Evolutionary conservation across 2,113 vertebrate genomes (phyloP), one percentile per base, ranked within the genome.

Genomic region (Vimba vimba): DNA sequence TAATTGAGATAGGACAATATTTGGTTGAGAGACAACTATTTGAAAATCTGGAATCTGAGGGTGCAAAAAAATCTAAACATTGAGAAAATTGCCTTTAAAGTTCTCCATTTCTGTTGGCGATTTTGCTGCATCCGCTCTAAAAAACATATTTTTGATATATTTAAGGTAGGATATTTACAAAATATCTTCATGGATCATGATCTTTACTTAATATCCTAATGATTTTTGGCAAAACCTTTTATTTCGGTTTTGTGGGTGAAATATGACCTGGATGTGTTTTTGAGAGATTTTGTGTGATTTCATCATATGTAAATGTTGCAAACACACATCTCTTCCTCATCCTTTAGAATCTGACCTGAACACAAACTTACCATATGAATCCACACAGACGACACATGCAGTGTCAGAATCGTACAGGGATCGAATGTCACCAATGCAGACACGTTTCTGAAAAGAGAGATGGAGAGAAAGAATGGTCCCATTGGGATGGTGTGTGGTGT

Each of bases 371-470:
- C 15, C 60, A 50, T 50, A 82, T 30, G 30, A 68, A 64, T 30
- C 27, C 71, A 64, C 33, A 12, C 5, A 76, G 36, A 59, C n/a
- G 19, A 23, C 19, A 55, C 52, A 57, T 17, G 1, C 52, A 55
- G 45, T 30, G 25, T 17, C 60, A 82, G 39, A 50, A 68, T 19
- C 1, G 43, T 33, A 21, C 33, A 47, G 82, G 39, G 71, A 76
- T 25, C 57, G 33, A 33, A 76, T 76, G 71, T 84, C 71, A 84
- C 36, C 43, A 76, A 84, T 75, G 55, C 36, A 76, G 71, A 62
- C 36, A n/a, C 4, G 23, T 62, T 79, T 79, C 78, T 79, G 57
- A 60, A 79, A 79, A 36, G 33, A 79, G 39, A 45, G 79, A 81
- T 4, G 6, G 43, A 30, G 23, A 47, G 79, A 64, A 3, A 66